Evolutionary conservation across 2,888 invertebrate genomes (phyloP).

Genomic region (Augiades crinisus): DNA sequence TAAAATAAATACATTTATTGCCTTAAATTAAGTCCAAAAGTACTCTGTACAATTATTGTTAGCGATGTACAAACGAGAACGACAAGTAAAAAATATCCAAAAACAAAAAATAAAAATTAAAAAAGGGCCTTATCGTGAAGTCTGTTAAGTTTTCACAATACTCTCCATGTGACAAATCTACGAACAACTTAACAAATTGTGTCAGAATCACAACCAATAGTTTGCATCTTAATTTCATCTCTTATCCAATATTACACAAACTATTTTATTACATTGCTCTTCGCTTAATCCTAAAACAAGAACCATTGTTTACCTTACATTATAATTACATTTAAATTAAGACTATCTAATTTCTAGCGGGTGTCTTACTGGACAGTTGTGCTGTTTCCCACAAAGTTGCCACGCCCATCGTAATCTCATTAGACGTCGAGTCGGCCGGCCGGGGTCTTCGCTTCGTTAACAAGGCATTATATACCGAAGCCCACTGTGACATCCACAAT

Average conservation of each 20-base stretch:
- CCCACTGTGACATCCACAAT: constrained; percentile 73
- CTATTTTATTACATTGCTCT: constrained; percentile 81
- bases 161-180: constrained; percentile 64
- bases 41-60: constrained; percentile 81
- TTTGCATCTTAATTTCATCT: constrained; percentile 79
- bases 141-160: constrained; percentile 64
- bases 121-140: constrained; percentile 65
- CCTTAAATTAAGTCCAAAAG: constrained; percentile 82
- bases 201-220: constrained; percentile 81
- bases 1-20: constrained; percentile 82
- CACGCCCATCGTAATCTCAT: constrained; percentile 53
- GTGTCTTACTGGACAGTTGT: constrained; percentile 73
- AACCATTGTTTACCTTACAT: constrained; percentile 78
- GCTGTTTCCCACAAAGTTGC: constrained; percentile 54
- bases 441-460: constrained; percentile 58
- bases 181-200: constrained; percentile 80
- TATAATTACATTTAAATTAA: constrained; percentile 79
- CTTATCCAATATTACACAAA: constrained; percentile 79
- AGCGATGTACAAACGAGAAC: constrained; percentile 81
- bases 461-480: constrained; percentile 67
- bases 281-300: constrained; percentile 78
- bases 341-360: constrained; percentile 78
- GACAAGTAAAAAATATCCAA: constrained; percentile 72
- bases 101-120: constrained; percentile 54
- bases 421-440: constrained; percentile 34